Evolutionary conservation across 2,797 vertebrate genomes (phyloP), one percentile per base, ranked within the genome.

Genomic region (Falco cherrug): DNA sequence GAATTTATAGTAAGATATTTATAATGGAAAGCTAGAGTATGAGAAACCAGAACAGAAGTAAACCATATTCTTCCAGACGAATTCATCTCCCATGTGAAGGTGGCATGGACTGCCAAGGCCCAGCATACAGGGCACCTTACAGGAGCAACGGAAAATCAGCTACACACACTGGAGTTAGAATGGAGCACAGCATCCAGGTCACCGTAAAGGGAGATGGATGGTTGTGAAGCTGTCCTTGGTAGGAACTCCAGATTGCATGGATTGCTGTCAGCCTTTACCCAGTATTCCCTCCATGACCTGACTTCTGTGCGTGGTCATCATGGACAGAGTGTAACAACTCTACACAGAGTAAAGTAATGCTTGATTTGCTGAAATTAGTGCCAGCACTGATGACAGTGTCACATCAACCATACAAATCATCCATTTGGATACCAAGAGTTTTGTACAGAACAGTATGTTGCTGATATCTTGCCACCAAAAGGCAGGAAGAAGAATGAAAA

Each of bases 1-100:
- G 76, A 89, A 86, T 95, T 96, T 96, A 79, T 48, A 93, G 83
- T 82, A 87, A 93, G 83, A 73, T 51, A 79, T 93, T 90, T 87
- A 94, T 93, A 89, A 87, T 41, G 85, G 87, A 94, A 94, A 91
- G 54, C 74, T 57, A 33, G 29, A 79, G 74, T 33, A 84, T 0
- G 0, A 91, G 65, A 78, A 91, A 89, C 65, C 76, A 78, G 73
- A 95, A 59, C 41, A 84, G 81, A 87, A 95, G 61, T 56, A 64
- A 96, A 29, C 14, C 59, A 53, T 25, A 78, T 45, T 19, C 41
- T 91, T 67, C 22, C 71, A 83, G 89, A 75, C n/a, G 80, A 83
- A 74, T 31, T 41, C 67, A 78, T 17, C 26, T 68, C 56, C 84
- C 81, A 37, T 29, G n/a, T 19, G 29, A 56, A 76, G 87, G 29